Evolutionary conservation across 2,888 invertebrate genomes (phyloP), one percentile per base, ranked within the genome.

Genomic region (Ernsta delagoae): DNA sequence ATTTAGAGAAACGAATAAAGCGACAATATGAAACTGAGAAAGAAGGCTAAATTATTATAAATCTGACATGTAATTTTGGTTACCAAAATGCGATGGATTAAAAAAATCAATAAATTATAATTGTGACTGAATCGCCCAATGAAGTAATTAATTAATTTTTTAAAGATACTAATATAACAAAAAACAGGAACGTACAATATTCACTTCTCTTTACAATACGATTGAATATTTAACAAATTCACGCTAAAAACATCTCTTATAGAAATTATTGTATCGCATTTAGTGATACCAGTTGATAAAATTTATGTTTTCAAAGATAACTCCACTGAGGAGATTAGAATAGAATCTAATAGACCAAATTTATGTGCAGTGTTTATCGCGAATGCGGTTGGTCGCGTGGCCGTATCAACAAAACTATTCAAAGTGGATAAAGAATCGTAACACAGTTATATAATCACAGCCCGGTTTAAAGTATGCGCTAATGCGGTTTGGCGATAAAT

Each of bases 291-390:
- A 61, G n/a, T 36, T 61, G 45, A 67, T 56, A 66, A 67, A 61
- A 43, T 66, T 67, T 56, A 61, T 67, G 56, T 36, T 45, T 64
- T 56, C 74, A 73, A 78, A 86, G 87, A 91, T 90, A 87, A 81
- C 77, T 78, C 76, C 68, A 77, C 74, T 74, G 36, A 70, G 75
- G 76, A 87, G 88, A 90, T 90, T 90, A 90, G 75, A 82, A 82
- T 77, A 78, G 78, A 86, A 90, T 86, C 82, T 83, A 89, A 89
- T 89, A 88, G 83, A 80, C 77, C 79, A 79, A 84, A 90, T 90
- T 89, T 88, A 90, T 90, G 85, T 75, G 80, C 71, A 78, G 79
- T 77, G 73, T 81, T 85, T 89, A 91, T 92, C 90, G 78, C 75
- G 80, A 85, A 85, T 81, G 84, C 75, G 79, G 70, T 77, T 74